Evolutionary conservation across 1,140 invertebrate genomes (phyloP).

Genomic region (Euwallacea fornicatus): DNA sequence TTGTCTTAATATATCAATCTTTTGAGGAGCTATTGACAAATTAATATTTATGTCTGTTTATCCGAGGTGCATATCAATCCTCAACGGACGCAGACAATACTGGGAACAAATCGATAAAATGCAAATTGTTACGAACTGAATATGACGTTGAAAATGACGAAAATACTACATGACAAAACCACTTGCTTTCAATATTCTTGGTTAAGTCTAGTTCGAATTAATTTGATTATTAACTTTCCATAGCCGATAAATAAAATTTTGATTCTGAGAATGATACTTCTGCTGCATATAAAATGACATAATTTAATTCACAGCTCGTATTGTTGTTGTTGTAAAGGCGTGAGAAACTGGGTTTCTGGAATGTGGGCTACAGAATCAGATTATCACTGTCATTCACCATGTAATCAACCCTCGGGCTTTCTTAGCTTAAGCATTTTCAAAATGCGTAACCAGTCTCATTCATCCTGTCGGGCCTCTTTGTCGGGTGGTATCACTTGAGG

Average conservation of each 20-base stretch:
- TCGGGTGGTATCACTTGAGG: slow-evolving; percentile 10
- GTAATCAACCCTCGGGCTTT: no score
- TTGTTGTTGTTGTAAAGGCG: neutral
- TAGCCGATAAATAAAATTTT: no score
- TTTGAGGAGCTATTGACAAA: slow-evolving; percentile 12
- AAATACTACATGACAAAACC: no score
- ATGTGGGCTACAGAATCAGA: slow-evolving; percentile 9
- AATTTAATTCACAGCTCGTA: neutral
- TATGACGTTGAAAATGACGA: no score
- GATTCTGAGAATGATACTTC: neutral
- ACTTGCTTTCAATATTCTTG: no score
- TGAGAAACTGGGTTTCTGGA: slow-evolving; percentile 20
- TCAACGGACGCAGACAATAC: slow-evolving; percentile 12
- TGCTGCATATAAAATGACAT: neutral
- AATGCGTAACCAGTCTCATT: slow-evolving; percentile 23
- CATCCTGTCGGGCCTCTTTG: slow-evolving; percentile 37
- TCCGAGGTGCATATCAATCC: slow-evolving; percentile 15
- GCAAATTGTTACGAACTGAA: slow-evolving; percentile 4
- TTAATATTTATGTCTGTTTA: slow-evolving; percentile 26
- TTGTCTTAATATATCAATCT: no score
- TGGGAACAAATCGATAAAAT: slow-evolving; percentile 31
- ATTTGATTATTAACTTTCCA: no score
- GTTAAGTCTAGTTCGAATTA: no score
- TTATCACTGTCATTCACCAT: no score
- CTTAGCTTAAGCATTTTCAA: slow-evolving; percentile 6